Percentiles rank a stretch among this genome's conserved stretches.
Conservation (phyloP, 2,113 vertebrate genomes). For the Heptranchias perlo region DNA sequence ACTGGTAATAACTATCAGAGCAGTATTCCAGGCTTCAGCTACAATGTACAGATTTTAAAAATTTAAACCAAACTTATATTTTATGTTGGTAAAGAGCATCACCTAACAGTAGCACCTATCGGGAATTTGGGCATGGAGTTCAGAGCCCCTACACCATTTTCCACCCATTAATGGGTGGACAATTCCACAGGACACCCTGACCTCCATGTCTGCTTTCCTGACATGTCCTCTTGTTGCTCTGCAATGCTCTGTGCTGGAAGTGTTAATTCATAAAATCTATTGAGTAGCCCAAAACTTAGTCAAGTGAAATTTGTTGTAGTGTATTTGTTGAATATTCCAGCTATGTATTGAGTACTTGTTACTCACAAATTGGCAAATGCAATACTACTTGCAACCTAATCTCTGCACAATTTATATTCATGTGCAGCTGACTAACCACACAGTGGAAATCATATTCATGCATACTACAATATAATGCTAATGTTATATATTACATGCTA, state of each 20-base stretch:
- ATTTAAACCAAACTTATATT: neutral
- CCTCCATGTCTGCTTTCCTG: neutral
- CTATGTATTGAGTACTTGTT: neutral
- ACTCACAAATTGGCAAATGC: neutral
- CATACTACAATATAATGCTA: neutral
- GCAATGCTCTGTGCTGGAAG: neutral
- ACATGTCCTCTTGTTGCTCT: neutral
- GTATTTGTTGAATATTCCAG: neutral
- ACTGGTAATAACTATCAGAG: neutral
- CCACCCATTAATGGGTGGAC: neutral
- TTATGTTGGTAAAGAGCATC: neutral
- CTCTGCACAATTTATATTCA: neutral
- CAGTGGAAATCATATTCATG: neutral
- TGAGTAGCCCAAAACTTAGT: neutral
- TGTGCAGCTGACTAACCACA: neutral
- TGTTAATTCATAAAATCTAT: neutral
- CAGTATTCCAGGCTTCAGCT: neutral
- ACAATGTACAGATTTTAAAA: neutral
- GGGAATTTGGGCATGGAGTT: neutral
- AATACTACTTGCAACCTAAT: neutral
- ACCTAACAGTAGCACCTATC: neutral
- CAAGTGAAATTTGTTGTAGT: neutral
- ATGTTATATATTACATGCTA: neutral
- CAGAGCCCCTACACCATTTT: neutral
- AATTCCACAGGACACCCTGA: neutral